Evolutionary conservation across 2,797 vertebrate species (phyloP).

Genomic region (Hydrophis major): DNA sequence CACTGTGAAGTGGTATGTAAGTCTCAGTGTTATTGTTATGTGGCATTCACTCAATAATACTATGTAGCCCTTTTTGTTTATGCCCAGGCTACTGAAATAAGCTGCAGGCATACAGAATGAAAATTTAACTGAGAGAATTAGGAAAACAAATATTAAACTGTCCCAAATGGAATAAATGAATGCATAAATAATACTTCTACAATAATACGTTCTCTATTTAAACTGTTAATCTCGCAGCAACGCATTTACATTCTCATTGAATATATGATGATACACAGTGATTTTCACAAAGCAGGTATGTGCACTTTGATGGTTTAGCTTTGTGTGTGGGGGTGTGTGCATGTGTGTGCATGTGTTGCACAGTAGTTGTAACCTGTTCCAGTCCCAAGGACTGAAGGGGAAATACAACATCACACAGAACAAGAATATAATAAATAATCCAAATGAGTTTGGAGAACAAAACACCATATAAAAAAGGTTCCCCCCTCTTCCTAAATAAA

Average conservation of each 20-base stretch:
- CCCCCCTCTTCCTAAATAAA: not conserved
- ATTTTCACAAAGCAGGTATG: constrained; percentile 23
- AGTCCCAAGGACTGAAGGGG: not conserved
- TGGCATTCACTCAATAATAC: constrained; percentile 53
- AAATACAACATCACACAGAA: not conserved
- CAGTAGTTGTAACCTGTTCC: not conserved
- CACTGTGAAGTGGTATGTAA: not conserved
- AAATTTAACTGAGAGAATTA: constrained; percentile 53
- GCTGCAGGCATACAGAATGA: constrained; percentile 34
- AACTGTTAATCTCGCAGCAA: constrained; percentile 58
- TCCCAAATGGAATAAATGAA: constrained; percentile 47
- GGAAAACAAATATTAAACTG: constrained; percentile 53
- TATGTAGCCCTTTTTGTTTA: constrained; percentile 44
- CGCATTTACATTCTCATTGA: constrained; percentile 33
- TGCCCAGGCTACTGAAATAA: constrained; percentile 45
- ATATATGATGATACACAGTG: constrained; percentile 43
- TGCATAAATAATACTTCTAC: constrained; percentile 49
- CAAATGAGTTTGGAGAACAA: not conserved
- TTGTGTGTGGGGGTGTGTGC: not conserved
- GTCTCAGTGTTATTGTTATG: constrained; percentile 12
- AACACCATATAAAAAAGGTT: not conserved
- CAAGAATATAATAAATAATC: not conserved
- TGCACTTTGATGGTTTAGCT: not conserved
- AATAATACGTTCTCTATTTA: constrained; percentile 52
- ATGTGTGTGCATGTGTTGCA: not conserved